A percentile compares a stretch with the other conserved stretches of the same genome.
These are phyloP conservation scores for Vireo altiloquus DNA, from an alignment of 2,113 vertebrate species.

Conservation along the genomic window DNA sequence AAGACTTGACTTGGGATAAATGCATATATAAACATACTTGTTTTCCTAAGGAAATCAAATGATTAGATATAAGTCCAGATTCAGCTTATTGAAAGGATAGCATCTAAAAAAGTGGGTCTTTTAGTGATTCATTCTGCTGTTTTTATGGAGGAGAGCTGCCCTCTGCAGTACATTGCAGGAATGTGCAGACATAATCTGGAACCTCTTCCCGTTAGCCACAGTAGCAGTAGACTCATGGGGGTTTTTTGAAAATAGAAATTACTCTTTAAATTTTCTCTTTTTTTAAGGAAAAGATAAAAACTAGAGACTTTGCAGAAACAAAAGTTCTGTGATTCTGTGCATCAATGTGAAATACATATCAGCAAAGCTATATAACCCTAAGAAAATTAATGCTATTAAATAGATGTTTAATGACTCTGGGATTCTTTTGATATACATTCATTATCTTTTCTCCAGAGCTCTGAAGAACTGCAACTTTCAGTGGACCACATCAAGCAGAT, in stretches of 20 bases:
- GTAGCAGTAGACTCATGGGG: not conserved
- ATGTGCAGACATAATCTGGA: not conserved
- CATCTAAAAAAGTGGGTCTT: not conserved
- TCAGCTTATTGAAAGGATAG: not conserved
- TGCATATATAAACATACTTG: not conserved
- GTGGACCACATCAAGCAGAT: constrained; percentile 90
- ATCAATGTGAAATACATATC: not conserved
- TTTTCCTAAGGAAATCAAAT: not conserved
- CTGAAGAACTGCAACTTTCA: constrained; percentile 86
- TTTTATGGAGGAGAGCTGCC: constrained; percentile 24
- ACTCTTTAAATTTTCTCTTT: not conserved
- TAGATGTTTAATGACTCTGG: not conserved
- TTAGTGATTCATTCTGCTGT: not conserved
- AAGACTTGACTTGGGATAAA: not conserved
- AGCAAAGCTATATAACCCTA: not conserved
- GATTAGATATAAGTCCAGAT: not conserved
- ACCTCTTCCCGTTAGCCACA: not conserved
- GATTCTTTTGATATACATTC: not conserved
- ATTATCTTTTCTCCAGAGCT: constrained; percentile 73
- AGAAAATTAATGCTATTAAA: not conserved
- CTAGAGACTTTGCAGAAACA: not conserved
- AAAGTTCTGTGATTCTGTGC: not conserved
- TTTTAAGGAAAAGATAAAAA: not conserved
- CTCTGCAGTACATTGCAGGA: constrained; percentile 13
- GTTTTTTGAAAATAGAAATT: not conserved